These are phyloP conservation scores for Lasioglossum zephyrum DNA, from an alignment of 2,888 invertebrate genomes.

Conservation along the genomic window DNA sequence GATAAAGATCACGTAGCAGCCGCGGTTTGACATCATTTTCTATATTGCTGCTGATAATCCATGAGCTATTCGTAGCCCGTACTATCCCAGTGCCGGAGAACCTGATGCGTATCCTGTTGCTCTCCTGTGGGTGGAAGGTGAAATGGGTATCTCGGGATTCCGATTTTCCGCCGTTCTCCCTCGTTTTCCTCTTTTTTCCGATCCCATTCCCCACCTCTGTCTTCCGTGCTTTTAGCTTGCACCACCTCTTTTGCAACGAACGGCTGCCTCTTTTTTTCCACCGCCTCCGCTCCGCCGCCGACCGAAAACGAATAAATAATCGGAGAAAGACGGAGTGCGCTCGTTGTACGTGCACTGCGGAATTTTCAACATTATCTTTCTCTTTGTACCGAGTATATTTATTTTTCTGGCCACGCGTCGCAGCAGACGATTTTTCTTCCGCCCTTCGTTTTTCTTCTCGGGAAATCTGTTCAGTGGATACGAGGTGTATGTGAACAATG, in stretches of 20 bases:
- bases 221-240: neutral
- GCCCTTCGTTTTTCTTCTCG: neutral
- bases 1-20: slow-evolving; percentile 12
- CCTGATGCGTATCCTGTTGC: slow-evolving; percentile 3
- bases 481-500: neutral
- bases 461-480: neutral
- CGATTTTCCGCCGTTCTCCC: neutral
- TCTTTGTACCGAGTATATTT: neutral
- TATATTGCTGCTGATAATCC: slow-evolving; percentile 4
- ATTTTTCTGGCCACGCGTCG: neutral
- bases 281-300: too few species aligned
- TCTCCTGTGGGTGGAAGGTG: neutral
- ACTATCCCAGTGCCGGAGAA: neutral
- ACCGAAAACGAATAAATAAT: neutral
- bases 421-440: neutral
- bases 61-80: neutral
- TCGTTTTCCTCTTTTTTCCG: neutral
- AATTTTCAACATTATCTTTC: neutral
- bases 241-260: neutral
- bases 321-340: neutral
- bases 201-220: neutral
- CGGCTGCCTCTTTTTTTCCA: neutral
- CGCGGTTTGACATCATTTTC: slow-evolving; percentile 13
- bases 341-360: neutral
- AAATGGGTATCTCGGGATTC: slow-evolving; percentile 3